phyloP scores from a whole-genome alignment of 2,888 invertebrate genomes.

The Drosophila trichaetosa region DNA sequence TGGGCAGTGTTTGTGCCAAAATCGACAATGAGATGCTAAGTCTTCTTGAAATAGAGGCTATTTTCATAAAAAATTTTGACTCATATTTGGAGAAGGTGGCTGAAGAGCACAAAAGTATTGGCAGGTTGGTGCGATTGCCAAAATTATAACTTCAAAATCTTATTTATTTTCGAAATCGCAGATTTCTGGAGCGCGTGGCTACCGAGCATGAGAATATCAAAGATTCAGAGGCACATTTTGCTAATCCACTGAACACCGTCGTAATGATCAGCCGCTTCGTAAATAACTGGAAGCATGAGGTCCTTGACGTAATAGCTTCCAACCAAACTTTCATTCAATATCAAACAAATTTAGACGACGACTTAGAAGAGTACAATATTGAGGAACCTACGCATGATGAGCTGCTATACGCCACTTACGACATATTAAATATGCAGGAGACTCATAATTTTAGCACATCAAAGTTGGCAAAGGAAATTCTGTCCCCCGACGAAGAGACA shows the following conservation, averaged over 20 bases:
- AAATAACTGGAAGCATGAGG: slow-evolving; percentile 61
- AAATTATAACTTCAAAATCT: background rate
- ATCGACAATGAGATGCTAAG: slow-evolving; percentile 18
- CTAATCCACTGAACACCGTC: slow-evolving; percentile 67
- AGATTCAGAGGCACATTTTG: slow-evolving; percentile 41
- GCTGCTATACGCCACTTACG: slow-evolving; percentile 94
- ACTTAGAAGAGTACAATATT: background rate
- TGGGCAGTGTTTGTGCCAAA: slow-evolving; percentile 10
- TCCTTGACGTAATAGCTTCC: slow-evolving; percentile 44
- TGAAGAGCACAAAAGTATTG: slow-evolving; percentile 21
- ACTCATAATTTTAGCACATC: slow-evolving; percentile 93
- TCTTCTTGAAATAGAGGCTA: slow-evolving; percentile 44
- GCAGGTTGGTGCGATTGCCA: slow-evolving; percentile 26
- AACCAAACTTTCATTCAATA: slow-evolving; percentile 14
- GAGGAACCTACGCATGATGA: slow-evolving; percentile 88
- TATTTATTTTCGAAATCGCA: background rate
- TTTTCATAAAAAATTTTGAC: slow-evolving; percentile 42
- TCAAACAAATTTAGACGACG: background rate
- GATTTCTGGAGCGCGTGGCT: slow-evolving; percentile 46
- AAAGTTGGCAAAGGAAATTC: slow-evolving; percentile 91
- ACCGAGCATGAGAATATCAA: slow-evolving; percentile 20
- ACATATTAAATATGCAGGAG: slow-evolving; percentile 94
- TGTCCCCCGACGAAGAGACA: slow-evolving; percentile 89
- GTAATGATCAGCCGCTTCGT: slow-evolving; percentile 62
- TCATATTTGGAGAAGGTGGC: slow-evolving; percentile 36